A percentile compares a stretch with the other conserved stretches of the same genome.
phyloP scores from a whole-genome alignment of 1,140 invertebrate genomes.

The Heterodera carotae region DNA sequence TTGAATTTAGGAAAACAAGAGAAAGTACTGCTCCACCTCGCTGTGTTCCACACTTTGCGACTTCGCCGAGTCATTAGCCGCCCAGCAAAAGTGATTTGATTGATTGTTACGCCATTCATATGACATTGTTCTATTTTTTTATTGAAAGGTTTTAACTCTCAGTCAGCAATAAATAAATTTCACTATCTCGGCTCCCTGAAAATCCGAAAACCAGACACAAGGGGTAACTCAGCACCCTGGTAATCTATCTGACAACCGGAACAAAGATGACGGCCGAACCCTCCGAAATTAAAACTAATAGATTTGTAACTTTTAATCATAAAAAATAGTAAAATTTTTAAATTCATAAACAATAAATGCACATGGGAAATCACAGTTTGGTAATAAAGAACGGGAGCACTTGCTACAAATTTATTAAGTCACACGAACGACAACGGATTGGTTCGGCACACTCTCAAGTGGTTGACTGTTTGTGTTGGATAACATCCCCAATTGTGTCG shows the following conservation, averaged over 20 bases:
- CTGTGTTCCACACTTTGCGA: slow-evolving; percentile 7
- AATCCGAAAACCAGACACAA: too few relatives aligned
- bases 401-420: neutral
- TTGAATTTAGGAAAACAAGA: slow-evolving; percentile 9
- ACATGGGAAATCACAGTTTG: slow-evolving; percentile 6
- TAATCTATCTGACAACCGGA: too few relatives aligned
- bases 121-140: neutral
- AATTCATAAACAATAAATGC: neutral
- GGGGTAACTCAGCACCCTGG: too few relatives aligned
- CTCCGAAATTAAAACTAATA: too few relatives aligned
- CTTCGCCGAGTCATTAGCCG: neutral
- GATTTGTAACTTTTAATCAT: too few relatives aligned
- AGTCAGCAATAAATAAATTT: too few relatives aligned
- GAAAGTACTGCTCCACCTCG: neutral
- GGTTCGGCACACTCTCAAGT: neutral
- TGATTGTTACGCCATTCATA: neutral
- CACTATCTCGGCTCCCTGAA: too few relatives aligned
- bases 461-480: neutral
- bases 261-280: too few relatives aligned
- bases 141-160: too few relatives aligned
- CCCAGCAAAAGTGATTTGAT: neutral
- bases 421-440: neutral
- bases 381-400: neutral
- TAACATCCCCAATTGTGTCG: slow-evolving; percentile 40
- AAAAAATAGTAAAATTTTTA: too few relatives aligned